These are phyloP conservation scores for Pseudococcus jackbeardsleyi DNA, from an alignment of 2,888 invertebrate genomes.

Conservation along the genomic window DNA sequence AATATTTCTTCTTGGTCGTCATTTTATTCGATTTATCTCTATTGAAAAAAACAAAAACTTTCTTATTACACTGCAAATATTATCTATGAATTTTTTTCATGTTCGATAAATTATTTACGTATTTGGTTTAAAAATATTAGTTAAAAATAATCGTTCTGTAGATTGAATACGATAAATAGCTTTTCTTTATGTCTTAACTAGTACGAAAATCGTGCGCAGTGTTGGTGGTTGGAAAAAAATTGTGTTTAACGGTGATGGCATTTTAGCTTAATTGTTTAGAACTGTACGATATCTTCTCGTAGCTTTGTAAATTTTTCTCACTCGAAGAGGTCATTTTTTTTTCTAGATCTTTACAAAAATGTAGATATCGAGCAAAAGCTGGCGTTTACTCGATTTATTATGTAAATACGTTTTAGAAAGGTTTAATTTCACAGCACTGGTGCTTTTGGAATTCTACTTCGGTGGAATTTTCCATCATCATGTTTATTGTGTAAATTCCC, in stretches of 20 bases:
- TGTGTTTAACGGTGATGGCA: conserved; percentile 22
- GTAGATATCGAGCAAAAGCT: background rate
- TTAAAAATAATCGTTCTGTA: background rate
- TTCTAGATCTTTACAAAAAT: background rate
- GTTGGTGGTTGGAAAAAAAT: conserved; percentile 9
- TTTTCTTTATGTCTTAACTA: conserved; percentile 12
- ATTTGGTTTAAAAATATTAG: background rate
- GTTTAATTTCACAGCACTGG: background rate
- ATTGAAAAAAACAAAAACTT: background rate
- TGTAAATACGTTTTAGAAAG: background rate
- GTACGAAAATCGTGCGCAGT: background rate
- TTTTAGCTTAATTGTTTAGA: background rate
- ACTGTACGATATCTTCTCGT: background rate
- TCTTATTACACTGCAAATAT: conserved; percentile 3
- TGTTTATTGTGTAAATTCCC: conserved; percentile 68
- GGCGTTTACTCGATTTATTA: background rate
- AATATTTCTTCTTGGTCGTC: background rate
- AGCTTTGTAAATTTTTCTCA: background rate
- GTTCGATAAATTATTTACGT: conserved; percentile 3
- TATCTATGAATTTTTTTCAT: background rate
- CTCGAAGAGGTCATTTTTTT: background rate
- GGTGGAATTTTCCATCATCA: conserved; percentile 71
- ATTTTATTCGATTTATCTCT: background rate
- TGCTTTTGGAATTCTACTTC: conserved; percentile 69
- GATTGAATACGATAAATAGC: conserved; percentile 6